Evolutionary conservation across 1,140 invertebrate species (phyloP), one percentile per base, ranked within the genome.

Genomic region (Globodera ellingtonae): DNA sequence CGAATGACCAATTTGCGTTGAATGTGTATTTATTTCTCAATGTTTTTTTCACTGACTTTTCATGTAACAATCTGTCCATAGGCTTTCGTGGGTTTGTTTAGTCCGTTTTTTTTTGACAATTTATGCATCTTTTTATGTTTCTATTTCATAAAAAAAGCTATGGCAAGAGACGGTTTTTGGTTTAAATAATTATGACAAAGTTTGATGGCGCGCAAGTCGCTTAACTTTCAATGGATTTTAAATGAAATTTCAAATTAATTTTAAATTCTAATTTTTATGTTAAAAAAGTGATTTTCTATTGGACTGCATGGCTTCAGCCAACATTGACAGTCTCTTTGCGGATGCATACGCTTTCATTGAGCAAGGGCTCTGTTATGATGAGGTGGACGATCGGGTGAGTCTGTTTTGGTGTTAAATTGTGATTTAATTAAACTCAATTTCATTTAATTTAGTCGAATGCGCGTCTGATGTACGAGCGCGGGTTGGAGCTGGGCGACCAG

Each of bases 321-420:
- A 59, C 44, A 21, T 59, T 35, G 56, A 81, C 77, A 78, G 75
- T 71, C 66, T 81, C 35, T 81, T 69, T 48, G 78, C 80, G 2
- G 80, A 81, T 10, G 80, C 80, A 10, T 79, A 81, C 71, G 80
- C 80, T 18, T 77, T 59, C 46, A 72, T 81, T 56, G 75, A 81
- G 10, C 80, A 81, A 35, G 80, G 80, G 44, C 56, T 80, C n/a
- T 81, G 78, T 52, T 71, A 56, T 47, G 80, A 81, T 24, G 80
- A 81, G 59, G 79, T 72, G 52, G 72, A 65, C n/a, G 69, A 81
- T 18, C 13, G 59, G 80, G 80, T 81, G 44, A 66, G 9, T 50
- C 7, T 13, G 66, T 13, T 2, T 2, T 15, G 4, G 8, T n/a
- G 52, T 6, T 6, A 56, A 21, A 6, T 21, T 48, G n/a, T 44